phyloP scores from a whole-genome alignment of 2,797 vertebrate species.

The Chloroceryle amazona region DNA sequence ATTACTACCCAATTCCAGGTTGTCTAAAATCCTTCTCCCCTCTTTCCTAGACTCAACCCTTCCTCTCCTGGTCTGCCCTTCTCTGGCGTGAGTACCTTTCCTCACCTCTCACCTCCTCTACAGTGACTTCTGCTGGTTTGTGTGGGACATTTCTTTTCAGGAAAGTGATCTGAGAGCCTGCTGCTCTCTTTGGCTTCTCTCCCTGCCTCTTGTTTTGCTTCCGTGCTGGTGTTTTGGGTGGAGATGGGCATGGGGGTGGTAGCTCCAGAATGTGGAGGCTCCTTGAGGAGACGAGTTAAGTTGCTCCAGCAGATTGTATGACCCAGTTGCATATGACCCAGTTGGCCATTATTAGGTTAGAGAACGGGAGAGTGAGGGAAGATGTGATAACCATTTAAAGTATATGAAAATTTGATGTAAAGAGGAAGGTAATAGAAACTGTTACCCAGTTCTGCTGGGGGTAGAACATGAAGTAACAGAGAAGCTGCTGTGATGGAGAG shows the following conservation, averaged over 20 bases:
- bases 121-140: not conserved
- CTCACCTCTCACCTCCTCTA: not conserved
- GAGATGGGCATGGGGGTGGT: not conserved
- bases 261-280: not conserved
- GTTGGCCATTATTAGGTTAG: not conserved
- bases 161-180: not conserved
- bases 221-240: not conserved
- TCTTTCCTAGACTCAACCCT: not conserved
- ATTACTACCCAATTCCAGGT: not conserved
- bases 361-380: not conserved
- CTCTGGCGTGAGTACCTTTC: not conserved
- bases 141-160: not conserved
- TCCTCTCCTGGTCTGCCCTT: not conserved
- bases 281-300: not conserved
- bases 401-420: conserved; percentile 63
- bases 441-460: conserved; percentile 24
- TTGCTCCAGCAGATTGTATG: not conserved
- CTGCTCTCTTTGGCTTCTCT: not conserved
- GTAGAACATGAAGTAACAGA: not conserved
- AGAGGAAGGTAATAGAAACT: conserved; percentile 8
- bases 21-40: not conserved
- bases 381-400: conserved; percentile 23
- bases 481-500: not conserved
- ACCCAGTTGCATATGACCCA: not conserved
- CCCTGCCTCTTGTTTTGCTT: not conserved